Percentiles rank a stretch among this genome's conserved stretches.
phyloP scores from a whole-genome alignment of 2,797 vertebrate species.

The Acrossocheilus fasciatus region DNA sequence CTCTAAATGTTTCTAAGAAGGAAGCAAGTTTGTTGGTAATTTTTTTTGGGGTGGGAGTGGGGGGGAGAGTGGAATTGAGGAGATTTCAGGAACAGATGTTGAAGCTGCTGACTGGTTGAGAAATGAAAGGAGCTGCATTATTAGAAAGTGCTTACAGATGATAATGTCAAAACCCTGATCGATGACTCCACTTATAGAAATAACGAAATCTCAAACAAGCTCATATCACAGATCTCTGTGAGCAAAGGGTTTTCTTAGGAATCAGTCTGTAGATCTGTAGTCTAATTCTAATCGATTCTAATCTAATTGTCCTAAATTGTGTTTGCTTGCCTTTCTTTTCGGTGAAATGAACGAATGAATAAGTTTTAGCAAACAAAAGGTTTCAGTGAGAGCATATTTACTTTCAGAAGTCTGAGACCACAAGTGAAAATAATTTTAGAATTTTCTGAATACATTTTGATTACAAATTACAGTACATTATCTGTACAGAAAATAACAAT shows the following conservation, averaged over 20 bases:
- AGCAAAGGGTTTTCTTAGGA: not conserved
- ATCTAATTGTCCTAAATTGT: not conserved
- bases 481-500: too few relatives aligned
- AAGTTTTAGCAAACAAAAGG: too few relatives aligned
- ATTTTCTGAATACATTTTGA: too few relatives aligned
- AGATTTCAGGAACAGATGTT: conserved; percentile 62
- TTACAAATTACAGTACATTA: too few relatives aligned
- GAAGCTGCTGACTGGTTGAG: conserved; percentile 60
- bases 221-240: not conserved
- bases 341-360: too few relatives aligned
- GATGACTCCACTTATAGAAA: conserved; percentile 54
- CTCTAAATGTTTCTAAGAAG: not conserved
- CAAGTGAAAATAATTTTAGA: not conserved
- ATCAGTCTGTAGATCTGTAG: not conserved
- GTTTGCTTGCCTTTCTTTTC: too few relatives aligned
- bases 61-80: not conserved
- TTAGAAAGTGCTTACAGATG: conserved; percentile 62
- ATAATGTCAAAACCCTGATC: conserved; percentile 54
- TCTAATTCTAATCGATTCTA: not conserved
- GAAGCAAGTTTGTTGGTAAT: not conserved
- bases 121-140: conserved; percentile 48
- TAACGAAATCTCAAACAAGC: conserved; percentile 49
- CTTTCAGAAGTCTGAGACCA: not conserved
- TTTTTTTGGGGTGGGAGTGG: not conserved
- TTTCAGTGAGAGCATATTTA: not conserved